Evolutionary conservation across 2,888 invertebrate genomes (phyloP).

Genomic region (Acronicta leporina): DNA sequence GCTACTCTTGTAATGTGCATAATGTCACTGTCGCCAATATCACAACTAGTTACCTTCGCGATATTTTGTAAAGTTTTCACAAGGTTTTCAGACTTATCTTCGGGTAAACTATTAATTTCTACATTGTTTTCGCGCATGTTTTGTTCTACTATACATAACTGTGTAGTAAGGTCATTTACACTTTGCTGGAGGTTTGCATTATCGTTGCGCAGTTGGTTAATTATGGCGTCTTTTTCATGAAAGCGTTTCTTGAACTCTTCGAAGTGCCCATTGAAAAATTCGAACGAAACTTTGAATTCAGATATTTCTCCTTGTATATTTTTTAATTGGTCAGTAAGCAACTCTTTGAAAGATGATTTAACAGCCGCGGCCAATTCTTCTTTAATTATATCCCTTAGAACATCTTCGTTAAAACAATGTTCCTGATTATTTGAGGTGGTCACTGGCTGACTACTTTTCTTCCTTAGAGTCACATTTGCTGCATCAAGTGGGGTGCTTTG

Average conservation of each 20-base stretch:
- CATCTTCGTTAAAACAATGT: slow-evolving; percentile 5
- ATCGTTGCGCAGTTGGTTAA: slow-evolving; percentile 30
- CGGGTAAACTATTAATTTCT: slow-evolving; percentile 50
- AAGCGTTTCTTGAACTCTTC: slow-evolving; percentile 24
- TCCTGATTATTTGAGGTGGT: neutral
- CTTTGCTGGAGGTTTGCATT: slow-evolving; percentile 24
- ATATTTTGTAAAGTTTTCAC: slow-evolving; percentile 12
- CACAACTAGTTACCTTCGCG: slow-evolving; percentile 1
- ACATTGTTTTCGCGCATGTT: slow-evolving; percentile 40
- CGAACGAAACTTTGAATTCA: slow-evolving; percentile 16
- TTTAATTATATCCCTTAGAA: slow-evolving; percentile 13
- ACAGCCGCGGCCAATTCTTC: slow-evolving; percentile 11
- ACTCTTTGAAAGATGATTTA: slow-evolving; percentile 12
- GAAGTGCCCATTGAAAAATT: slow-evolving; percentile 22
- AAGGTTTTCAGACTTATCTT: slow-evolving; percentile 43
- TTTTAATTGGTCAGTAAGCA: slow-evolving; percentile 10
- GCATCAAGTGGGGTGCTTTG: too few species aligned
- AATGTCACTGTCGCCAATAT: slow-evolving; percentile 17
- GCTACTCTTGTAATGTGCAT: slow-evolving; percentile 42
- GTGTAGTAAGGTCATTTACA: slow-evolving; percentile 31
- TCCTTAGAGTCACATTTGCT: slow-evolving; percentile 5
- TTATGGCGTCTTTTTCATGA: slow-evolving; percentile 30
- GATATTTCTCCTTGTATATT: slow-evolving; percentile 13
- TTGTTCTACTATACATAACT: slow-evolving; percentile 42
- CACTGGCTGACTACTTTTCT: slow-evolving; percentile 6